phyloP scores from a whole-genome alignment of 30 jellyfish, hydroid and myxozoan species.

The Rhopilema esculentum region DNA sequence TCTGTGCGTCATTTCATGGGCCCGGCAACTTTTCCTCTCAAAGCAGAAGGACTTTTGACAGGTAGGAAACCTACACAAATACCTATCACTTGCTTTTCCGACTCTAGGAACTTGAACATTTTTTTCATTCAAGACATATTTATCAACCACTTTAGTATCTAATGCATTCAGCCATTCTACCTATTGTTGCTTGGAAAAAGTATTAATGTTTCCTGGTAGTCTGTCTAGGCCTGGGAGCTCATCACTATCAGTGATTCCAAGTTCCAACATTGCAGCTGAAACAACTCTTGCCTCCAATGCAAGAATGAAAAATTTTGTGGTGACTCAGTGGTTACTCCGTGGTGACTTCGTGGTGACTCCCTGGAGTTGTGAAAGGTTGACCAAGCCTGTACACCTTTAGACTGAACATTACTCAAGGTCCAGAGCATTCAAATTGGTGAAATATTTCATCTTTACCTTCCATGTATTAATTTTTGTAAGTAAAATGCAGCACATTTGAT shows the following conservation, averaged over 20 bases:
- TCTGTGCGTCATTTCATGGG: too few relatives aligned
- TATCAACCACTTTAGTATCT: conserved; percentile 36
- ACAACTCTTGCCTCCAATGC: conserved; percentile 5
- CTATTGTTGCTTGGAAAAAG: conserved; percentile 16
- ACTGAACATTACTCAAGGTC: conserved; percentile 27
- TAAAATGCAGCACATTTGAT: conserved; percentile 13
- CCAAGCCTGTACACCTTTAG: conserved; percentile 24
- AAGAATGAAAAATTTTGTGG: background rate
- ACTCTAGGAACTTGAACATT: too few relatives aligned
- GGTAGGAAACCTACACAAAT: too few relatives aligned
- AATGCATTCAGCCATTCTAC: conserved; percentile 13
- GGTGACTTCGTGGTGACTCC: background rate
- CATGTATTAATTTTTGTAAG: background rate
- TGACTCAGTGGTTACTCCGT: too few relatives aligned
- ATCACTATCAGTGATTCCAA: background rate
- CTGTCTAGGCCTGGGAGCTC: conserved; percentile 20
- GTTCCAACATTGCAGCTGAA: conserved; percentile 1
- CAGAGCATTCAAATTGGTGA: too few relatives aligned
- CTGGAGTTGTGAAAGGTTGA: conserved; percentile 1
- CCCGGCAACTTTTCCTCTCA: too few relatives aligned
- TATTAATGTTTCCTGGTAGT: too few relatives aligned
- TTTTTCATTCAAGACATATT: too few relatives aligned
- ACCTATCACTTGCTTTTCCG: too few relatives aligned
- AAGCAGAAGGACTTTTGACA: too few relatives aligned
- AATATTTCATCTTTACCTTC: background rate